A percentile compares a stretch with the other conserved stretches of the same genome.
Evolutionary conservation across 2,113 vertebrate genomes (phyloP).

Genomic region (Amazona vittata): DNA sequence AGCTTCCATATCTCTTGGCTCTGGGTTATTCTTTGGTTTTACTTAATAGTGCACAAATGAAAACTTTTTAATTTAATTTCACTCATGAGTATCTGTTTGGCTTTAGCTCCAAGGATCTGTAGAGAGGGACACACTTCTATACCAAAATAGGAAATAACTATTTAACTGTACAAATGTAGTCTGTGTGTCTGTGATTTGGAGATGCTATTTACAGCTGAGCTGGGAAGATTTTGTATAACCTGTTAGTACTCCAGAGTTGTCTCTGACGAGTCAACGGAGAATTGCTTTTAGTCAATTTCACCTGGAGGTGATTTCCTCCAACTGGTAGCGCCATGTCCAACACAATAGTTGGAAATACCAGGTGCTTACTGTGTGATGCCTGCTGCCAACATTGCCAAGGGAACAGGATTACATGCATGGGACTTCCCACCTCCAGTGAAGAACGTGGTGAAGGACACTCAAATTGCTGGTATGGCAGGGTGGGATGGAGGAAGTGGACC

Average conservation of each 20-base stretch:
- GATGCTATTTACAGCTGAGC: neutral
- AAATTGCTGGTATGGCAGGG: neutral
- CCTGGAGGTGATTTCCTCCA: neutral
- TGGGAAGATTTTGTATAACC: neutral
- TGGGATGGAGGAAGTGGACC: neutral
- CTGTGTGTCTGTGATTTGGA: neutral
- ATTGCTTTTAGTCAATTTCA: neutral
- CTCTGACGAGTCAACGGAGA: neutral
- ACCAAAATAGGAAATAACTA: neutral
- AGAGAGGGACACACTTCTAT: neutral
- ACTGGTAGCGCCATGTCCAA: neutral
- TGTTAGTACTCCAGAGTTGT: neutral
- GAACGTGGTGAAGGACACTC: neutral
- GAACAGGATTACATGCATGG: neutral
- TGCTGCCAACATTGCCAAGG: neutral
- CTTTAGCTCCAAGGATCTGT: neutral
- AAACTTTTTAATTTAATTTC: neutral
- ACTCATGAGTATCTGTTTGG: neutral
- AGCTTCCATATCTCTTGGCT: neutral
- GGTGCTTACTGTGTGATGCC: neutral
- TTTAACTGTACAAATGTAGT: neutral
- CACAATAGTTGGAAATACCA: neutral
- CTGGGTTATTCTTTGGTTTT: neutral
- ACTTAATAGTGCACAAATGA: neutral
- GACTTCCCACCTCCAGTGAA: neutral